Evolutionary conservation across 2,113 vertebrate species (phyloP).

Genomic region (Genyomyrus donnyi): DNA sequence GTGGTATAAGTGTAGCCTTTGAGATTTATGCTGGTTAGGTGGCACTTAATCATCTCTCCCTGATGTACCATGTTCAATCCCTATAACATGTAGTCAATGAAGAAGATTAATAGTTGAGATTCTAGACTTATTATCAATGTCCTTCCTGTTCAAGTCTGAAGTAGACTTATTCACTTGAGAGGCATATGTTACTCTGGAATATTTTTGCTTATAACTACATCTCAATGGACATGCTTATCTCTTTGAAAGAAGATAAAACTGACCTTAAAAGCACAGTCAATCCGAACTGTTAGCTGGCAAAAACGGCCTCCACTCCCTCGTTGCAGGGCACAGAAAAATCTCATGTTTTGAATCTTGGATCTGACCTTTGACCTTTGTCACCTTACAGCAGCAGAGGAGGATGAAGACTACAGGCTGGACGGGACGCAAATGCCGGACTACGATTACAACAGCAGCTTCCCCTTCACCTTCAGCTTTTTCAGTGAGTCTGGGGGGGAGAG

Average conservation of each 20-base stretch:
- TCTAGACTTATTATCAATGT: background rate
- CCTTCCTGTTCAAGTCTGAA: background rate
- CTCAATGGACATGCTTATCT: background rate
- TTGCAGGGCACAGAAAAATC: background rate
- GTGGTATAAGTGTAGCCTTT: background rate
- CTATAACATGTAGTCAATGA: background rate
- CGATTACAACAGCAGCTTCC: slow-evolving; percentile 33
- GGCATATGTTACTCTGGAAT: background rate
- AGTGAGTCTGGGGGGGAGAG: slow-evolving; percentile 28
- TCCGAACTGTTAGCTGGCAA: background rate
- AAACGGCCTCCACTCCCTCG: background rate
- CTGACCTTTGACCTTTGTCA: background rate
- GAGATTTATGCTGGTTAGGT: background rate
- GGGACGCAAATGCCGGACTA: slow-evolving; percentile 27
- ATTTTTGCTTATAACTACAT: background rate
- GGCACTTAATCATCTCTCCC: background rate
- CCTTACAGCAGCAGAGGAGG: background rate
- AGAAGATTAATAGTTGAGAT: background rate
- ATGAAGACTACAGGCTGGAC: background rate
- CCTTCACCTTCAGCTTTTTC: slow-evolving; percentile 38
- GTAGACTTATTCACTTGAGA: background rate
- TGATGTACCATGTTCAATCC: background rate
- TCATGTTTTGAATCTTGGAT: background rate
- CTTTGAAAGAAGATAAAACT: background rate
- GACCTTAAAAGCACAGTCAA: background rate